phyloP scores from a whole-genome alignment of 2,888 invertebrate genomes.

The Callyntrura guangdongensis region DNA sequence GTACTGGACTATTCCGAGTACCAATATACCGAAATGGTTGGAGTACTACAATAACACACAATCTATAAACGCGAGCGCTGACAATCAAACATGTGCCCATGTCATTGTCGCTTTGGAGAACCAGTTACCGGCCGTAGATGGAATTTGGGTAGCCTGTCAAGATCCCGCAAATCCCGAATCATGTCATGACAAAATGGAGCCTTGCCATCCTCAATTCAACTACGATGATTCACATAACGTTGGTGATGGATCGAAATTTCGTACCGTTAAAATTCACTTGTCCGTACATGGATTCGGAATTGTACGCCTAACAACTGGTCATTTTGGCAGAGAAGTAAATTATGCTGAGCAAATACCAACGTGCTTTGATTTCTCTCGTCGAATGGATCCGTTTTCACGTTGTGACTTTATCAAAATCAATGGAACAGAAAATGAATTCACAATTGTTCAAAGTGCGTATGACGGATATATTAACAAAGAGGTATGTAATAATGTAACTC shows the following conservation, averaged over 20 bases:
- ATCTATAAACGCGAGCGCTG: neutral
- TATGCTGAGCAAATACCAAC: no score
- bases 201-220: neutral
- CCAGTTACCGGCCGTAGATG: neutral
- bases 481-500: no score
- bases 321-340: no score
- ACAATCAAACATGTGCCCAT: neutral
- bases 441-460: neutral
- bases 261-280: constrained; percentile 27
- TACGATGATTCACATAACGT: no score
- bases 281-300: constrained; percentile 19
- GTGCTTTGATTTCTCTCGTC: constrained; percentile 36
- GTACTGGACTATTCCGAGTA: neutral
- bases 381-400: constrained; percentile 31
- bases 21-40: neutral
- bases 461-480: neutral
- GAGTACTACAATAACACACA: constrained; percentile 49
- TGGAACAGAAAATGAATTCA: neutral
- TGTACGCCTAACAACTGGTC: neutral
- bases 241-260: neutral
- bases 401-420: neutral
- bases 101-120: neutral
- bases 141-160: constrained; percentile 32
- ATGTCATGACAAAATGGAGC: neutral
- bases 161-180: neutral